These are phyloP conservation scores for Clarias gariepinus DNA, from an alignment of 2,113 vertebrate species.

Conservation along the genomic window DNA sequence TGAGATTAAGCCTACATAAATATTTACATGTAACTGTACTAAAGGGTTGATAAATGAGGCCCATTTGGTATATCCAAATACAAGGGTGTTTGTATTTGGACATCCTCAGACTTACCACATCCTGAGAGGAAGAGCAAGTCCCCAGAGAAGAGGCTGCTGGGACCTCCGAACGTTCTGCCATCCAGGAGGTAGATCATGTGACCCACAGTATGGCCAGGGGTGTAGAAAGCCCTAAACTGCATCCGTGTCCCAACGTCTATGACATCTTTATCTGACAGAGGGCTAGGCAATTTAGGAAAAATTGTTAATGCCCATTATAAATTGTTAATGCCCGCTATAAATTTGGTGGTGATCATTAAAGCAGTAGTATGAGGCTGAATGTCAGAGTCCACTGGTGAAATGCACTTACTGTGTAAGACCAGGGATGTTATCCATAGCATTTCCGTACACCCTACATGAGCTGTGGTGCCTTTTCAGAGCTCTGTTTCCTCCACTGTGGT, in stretches of 20 bases:
- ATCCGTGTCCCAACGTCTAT: constrained; percentile 79
- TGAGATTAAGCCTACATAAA: not conserved
- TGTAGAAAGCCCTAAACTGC: constrained; percentile 85
- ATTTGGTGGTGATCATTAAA: not conserved
- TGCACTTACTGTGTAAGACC: constrained; percentile 89
- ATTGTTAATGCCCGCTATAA: not conserved
- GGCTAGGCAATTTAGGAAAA: constrained; percentile 66
- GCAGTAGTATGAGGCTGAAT: not conserved
- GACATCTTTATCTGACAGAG: constrained; percentile 83
- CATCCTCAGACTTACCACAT: constrained; percentile 80
- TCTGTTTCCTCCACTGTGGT: constrained; percentile 93
- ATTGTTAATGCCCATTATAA: too few species aligned
- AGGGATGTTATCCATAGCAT: constrained; percentile 85
- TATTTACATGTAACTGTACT: not conserved
- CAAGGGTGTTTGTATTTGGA: not conserved
- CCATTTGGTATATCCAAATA: not conserved
- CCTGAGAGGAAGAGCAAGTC: constrained; percentile 96
- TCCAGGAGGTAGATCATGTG: constrained; percentile 94
- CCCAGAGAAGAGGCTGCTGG: constrained; percentile 91
- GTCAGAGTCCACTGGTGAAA: not conserved
- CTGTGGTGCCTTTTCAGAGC: constrained; percentile 75
- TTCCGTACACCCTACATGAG: constrained; percentile 89
- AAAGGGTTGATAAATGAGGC: not conserved
- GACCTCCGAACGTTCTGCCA: constrained; percentile 71
- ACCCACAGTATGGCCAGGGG: constrained; percentile 93